Evolutionary conservation across 1,140 invertebrate species (phyloP), one percentile per base, ranked within the genome.

Genomic region (Calliopsis andreniformis): DNA sequence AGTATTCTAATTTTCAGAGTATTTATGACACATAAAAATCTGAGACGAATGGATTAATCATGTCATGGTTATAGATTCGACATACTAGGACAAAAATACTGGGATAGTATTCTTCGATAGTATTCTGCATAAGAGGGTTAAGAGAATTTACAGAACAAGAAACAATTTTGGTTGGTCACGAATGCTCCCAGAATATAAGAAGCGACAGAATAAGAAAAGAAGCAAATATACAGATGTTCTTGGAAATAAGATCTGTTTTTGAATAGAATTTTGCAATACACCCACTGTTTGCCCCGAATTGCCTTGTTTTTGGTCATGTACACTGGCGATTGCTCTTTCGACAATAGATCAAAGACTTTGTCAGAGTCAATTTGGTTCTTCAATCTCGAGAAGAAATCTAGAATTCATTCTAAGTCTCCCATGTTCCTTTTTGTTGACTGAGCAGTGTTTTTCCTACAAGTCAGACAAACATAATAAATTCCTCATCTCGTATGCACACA

Each of bases 221-320:
- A 80, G 25, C 25, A 63, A 64, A 64, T 73, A 73, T 42, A 68
- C 51, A 35, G 78, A 82, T 80, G 53, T 68, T 20, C 51, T 53
- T 68, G 51, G 8, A 8, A 18, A 16, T 6, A 42, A 35, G 39
- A 30, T 51, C 45, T 49, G 63, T 20, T 75, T 47, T 47, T 42
- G 25, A 63, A n/a, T 30, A 58, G 55, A 69, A 76, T 30, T 51
- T 76, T 71, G 55, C 68, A 42, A 71, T 39, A 66, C 39, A 25
- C 73, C n/a, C 63, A 51, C 39, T 70, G 39, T 25, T 75, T 56
- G 43, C 45, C 35, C 32, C 30, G n/a, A 8, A 66, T 66, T 32
- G 49, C 75, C 49, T 53, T 67, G 49, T 63, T 39, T 70, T 75
- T 30, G 28, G 56, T 32, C 75, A 20, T 77, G 61, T 80, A 80